Evolutionary conservation across 2,797 vertebrate genomes (phyloP).

Genomic region (Pachyuromys duprasi): DNA sequence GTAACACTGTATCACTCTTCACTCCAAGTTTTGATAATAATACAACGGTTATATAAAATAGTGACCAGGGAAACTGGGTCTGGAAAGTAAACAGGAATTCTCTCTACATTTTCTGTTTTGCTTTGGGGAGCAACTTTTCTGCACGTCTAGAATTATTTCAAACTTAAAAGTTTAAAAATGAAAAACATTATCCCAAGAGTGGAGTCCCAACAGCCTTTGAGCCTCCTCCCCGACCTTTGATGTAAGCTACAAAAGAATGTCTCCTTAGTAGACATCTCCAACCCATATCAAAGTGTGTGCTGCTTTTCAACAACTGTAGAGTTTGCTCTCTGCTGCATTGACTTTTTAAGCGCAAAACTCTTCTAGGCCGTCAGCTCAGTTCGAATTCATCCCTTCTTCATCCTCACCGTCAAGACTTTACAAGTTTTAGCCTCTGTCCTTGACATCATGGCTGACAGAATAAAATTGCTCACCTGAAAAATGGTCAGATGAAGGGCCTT

Average conservation of each 20-base stretch:
- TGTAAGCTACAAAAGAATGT: conserved; percentile 37
- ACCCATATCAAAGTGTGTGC: conserved; percentile 32
- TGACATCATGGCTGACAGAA: neutral
- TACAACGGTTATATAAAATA: neutral
- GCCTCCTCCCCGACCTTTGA: conserved; percentile 2
- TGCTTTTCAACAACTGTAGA: conserved; percentile 56
- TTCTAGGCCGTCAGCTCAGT: conserved; percentile 8
- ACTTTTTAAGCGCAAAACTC: conserved; percentile 48
- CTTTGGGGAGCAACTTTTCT: neutral
- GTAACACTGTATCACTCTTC: neutral
- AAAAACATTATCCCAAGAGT: neutral
- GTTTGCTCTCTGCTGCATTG: conserved; percentile 25
- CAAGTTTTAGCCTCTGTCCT: neutral
- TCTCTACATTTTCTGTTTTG: neutral
- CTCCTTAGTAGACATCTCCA: neutral
- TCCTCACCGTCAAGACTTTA: conserved; percentile 61
- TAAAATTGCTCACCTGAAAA: conserved; percentile 22
- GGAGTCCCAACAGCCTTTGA: neutral
- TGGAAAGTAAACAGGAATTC: neutral
- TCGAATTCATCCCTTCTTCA: conserved; percentile 65
- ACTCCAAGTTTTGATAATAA: neutral
- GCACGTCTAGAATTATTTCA: conserved; percentile 31
- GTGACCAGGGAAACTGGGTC: neutral
- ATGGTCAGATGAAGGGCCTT: neutral
- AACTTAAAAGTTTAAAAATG: conserved; percentile 26